Percentiles rank a stretch among this genome's conserved stretches.
Conservation (phyloP, 2,797 vertebrate species). For the Poeciliopsis infans region DNA sequence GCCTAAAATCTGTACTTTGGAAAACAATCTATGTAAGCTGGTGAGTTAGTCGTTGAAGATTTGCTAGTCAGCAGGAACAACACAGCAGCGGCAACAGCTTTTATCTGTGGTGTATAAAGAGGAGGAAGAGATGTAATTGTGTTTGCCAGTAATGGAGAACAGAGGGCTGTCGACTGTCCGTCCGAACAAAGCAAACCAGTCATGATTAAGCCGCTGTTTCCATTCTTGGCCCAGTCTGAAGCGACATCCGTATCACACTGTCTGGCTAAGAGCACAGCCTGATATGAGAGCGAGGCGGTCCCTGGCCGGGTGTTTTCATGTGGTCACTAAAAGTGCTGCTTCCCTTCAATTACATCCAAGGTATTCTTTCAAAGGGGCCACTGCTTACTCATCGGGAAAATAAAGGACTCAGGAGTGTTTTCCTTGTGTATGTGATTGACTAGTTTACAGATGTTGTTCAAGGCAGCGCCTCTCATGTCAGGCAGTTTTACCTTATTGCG, state of each 20-base stretch:
- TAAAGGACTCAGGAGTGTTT: constrained; percentile 29
- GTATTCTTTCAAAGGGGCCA: constrained; percentile 55
- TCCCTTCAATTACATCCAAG: constrained; percentile 69
- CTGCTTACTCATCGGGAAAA: constrained; percentile 40
- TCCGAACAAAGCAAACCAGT: constrained; percentile 74
- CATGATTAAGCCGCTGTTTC: constrained; percentile 68
- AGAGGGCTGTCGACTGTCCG: constrained; percentile 67
- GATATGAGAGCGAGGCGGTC: constrained; percentile 40
- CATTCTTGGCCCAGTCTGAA: constrained; percentile 61
- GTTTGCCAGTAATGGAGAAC: constrained; percentile 78
- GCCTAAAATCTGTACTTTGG: constrained; percentile 37
- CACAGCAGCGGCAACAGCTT: constrained; percentile 34
- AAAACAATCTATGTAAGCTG: constrained; percentile 27
- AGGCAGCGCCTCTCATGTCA: not conserved
- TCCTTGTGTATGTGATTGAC: constrained; percentile 1
- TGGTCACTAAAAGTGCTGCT: constrained; percentile 61
- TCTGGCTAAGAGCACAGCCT: constrained; percentile 54
- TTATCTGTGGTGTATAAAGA: constrained; percentile 58
- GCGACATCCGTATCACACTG: constrained; percentile 46
- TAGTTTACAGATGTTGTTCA: not conserved
- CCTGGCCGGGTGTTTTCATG: constrained; percentile 49
- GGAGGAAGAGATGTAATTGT: constrained; percentile 76
- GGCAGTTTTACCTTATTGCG: constrained; percentile 90
- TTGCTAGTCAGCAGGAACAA: constrained; percentile 39
- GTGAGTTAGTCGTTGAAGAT: constrained; percentile 51